Evolutionary conservation across 2,888 invertebrate species (phyloP), one percentile per base, ranked within the genome.

Genomic region (Archips xylosteana): DNA sequence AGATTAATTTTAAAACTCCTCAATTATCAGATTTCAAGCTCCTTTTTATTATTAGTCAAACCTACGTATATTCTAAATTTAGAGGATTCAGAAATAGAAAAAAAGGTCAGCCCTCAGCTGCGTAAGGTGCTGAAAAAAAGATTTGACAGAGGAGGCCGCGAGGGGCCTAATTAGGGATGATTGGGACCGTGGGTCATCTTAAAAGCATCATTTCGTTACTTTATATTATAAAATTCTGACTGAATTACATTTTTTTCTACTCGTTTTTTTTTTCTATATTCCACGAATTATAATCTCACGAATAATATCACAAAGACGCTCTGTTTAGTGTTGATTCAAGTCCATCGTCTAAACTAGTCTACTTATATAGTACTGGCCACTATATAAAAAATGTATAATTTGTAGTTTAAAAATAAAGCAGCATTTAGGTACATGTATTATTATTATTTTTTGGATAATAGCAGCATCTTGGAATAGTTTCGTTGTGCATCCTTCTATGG

Each of bases 61-160:
- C 71, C 47, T 47, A 49, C 57, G 49, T 71, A 13, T 15, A 15
- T 39, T 57, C 47, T 65, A 73, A 63, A 63, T 63, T 67, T 67
- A 59, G 47, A 63, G 8, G 9, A 12, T 59, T 63, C 45, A 15
- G 42, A 59, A 45, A 42, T 34, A 51, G 62, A 61, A 45, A 71
- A 71, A 71, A 71, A 68, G 62, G 47, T 73, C 68, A 49, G 9
- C 23, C 54, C 39, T 73, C 68, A 49, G 5, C 23, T 62, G 39
- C 47, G 54, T 39, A 67, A 63, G 47, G 62, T 72, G n/a, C n/a
- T 45, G 10, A 9, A 13, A 36, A 66, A 45, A 65, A 49, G 2
- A 61, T 15, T 23, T 49, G 4, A 6, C 47, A 57, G 15, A 34
- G 6, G 63, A 42, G 12, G 51, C 13, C 23, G 15, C 47, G 5